Conservation (phyloP, 2,113 vertebrate species). For the Pungitius pungitius region DNA sequence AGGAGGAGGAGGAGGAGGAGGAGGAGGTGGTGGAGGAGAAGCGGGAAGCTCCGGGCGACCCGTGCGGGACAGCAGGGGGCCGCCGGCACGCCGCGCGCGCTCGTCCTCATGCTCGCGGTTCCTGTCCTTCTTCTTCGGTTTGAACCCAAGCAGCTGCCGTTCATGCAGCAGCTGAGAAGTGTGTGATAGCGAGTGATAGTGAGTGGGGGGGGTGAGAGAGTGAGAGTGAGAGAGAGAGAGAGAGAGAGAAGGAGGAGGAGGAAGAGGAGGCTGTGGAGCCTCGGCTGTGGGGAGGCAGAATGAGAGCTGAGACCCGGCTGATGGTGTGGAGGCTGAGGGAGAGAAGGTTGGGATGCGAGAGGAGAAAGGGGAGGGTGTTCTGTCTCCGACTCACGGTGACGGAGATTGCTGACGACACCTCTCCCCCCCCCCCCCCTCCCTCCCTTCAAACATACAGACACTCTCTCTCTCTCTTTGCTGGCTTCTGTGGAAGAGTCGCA, state of each 20-base stretch:
- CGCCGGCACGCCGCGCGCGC: conserved; percentile 24
- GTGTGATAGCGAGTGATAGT: conserved; percentile 23
- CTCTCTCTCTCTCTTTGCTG: background rate
- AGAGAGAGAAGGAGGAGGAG: conserved; percentile 1
- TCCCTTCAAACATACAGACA: conserved; percentile 24
- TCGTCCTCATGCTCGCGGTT: conserved; percentile 40
- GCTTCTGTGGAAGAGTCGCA: background rate
- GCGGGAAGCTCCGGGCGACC: conserved; percentile 10
- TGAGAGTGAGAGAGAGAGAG: conserved; percentile 9
- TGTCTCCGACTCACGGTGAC: conserved; percentile 60
- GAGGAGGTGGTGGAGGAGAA: conserved; percentile 28
- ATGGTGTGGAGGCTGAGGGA: conserved; percentile 43
- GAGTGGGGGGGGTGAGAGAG: too few species aligned
- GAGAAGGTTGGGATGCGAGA: conserved; percentile 56
- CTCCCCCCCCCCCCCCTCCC: background rate
- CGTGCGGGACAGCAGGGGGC: conserved; percentile 25
- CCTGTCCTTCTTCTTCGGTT: conserved; percentile 2
- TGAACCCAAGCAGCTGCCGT: conserved; percentile 24
- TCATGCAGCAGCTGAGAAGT: conserved; percentile 35
- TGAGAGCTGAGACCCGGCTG: conserved; percentile 50
- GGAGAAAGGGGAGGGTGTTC: conserved; percentile 49
- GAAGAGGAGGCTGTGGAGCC: conserved; percentile 55
- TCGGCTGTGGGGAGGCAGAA: conserved; percentile 57
- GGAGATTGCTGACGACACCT: conserved; percentile 67
- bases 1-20: conserved; percentile 63